Conservation (phyloP, 2,888 invertebrate genomes). For the Timema cristinae region DNA sequence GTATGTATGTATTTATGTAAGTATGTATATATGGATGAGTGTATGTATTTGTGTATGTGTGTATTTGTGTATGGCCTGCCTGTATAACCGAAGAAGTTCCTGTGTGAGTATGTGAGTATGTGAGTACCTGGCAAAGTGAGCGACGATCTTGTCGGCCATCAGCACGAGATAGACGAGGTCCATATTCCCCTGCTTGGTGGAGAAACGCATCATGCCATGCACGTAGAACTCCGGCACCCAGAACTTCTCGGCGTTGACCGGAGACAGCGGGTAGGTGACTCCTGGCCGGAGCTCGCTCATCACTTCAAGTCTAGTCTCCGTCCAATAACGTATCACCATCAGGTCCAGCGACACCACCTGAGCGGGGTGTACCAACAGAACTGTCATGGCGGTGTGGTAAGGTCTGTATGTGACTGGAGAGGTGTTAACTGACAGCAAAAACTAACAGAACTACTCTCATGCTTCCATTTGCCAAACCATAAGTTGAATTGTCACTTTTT, state of each 20-base stretch:
- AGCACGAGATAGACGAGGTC: constrained; percentile 15
- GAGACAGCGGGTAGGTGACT: background rate
- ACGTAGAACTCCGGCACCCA: constrained; percentile 20
- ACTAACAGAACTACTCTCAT: too few relatives aligned
- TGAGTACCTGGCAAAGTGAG: background rate
- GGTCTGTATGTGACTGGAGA: too few relatives aligned
- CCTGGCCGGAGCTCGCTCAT: background rate
- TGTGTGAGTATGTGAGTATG: background rate
- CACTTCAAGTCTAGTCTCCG: constrained; percentile 1
- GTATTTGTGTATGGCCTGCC: constrained; percentile 6
- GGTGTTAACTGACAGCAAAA: too few relatives aligned
- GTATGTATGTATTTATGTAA: too few relatives aligned
- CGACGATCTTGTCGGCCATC: background rate
- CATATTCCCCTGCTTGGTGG: background rate
- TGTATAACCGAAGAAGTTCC: background rate
- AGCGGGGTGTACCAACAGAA: too few relatives aligned
- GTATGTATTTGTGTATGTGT: constrained; percentile 17
- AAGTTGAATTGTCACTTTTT: too few relatives aligned
- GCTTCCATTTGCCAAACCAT: too few relatives aligned
- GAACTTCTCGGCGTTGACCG: background rate
- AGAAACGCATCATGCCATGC: background rate
- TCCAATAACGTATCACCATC: constrained; percentile 4
- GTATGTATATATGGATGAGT: background rate
- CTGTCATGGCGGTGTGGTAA: too few relatives aligned
- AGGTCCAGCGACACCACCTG: constrained; percentile 17